Base-by-base conservation (phyloP, 2,888 invertebrate genomes). In the Andrena bicolor region DNA sequence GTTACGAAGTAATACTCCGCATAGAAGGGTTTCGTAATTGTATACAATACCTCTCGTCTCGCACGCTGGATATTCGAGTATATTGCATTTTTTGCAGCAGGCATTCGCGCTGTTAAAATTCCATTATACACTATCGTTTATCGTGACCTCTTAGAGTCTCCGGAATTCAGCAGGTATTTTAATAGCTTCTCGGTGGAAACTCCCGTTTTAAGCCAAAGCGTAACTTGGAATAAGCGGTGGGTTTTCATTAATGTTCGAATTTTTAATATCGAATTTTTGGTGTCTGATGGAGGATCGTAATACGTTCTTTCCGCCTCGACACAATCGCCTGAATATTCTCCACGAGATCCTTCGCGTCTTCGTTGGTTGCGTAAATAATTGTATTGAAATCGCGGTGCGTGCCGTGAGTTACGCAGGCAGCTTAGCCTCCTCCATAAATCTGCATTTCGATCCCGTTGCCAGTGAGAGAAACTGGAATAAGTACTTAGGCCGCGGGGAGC, bases 401-500 rank as follows among this genome's bases (percentile, higher is more conserved):
- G 3, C 30, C 20, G 35, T 26, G 16, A 26, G 4, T 49, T 10
- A 48, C 69, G 26, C 20, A n/a, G 26, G 8, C 7, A 16, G 28
- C n/a, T 35, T 68, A 51, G 28, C 53, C 35, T 76, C 58, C 60
- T 65, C 51, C 79, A 65, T 72, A 76, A 82, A 85, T 85, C 79
- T 75, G 65, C 78, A 58, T 85, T 83, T 85, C 71, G 76, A 83
- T 66, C 58, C 49, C 66, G 32, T 63, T 30, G 74, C 79, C 74
- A 64, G 56, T 53, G 26, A 20, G n/a, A 28, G 32, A 41, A 74
- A 66, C 70, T 56, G 63, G 41, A 63, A 70, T 56, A 70, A 53
- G 61, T 35, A 35, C 32, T 58, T 30, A 10, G 32, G 16, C 13
- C 28, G 63, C 3, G 26, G 28, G 8, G 20, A 20, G 74, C 51